These are phyloP conservation scores for Drosophila hydei DNA, from an alignment of 1,140 invertebrate genomes.

Conservation along the genomic window DNA sequence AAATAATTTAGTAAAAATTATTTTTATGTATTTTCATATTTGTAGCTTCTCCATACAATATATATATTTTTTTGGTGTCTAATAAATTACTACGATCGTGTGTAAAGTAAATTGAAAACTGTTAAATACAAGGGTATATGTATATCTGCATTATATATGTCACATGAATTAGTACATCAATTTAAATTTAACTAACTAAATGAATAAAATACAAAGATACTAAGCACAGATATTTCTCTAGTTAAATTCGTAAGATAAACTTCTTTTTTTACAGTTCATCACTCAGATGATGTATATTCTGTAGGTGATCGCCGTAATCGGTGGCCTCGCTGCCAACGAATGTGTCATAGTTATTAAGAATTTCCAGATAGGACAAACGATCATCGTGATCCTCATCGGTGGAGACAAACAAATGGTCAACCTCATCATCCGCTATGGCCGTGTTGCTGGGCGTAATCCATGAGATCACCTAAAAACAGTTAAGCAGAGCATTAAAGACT, in stretches of 20 bases:
- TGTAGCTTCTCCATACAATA: slow-evolving; percentile 47
- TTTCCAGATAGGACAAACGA: slow-evolving; percentile 92
- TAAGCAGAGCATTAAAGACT: neutral
- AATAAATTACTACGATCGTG: slow-evolving; percentile 59
- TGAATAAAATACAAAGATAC: slow-evolving; percentile 55
- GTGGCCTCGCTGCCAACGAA: slow-evolving; percentile 98
- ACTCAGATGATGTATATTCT: slow-evolving; percentile 90
- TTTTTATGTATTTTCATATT: slow-evolving; percentile 51
- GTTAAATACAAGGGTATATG: slow-evolving; percentile 10
- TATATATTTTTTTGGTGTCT: slow-evolving; percentile 62
- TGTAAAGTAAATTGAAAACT: slow-evolving; percentile 9
- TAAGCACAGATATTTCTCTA: slow-evolving; percentile 51
- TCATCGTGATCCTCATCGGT: slow-evolving; percentile 95
- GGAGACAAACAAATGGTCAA: slow-evolving; percentile 94
- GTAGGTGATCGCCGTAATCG: slow-evolving; percentile 96
- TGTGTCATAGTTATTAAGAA: slow-evolving; percentile 94
- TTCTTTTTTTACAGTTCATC: slow-evolving; percentile 90
- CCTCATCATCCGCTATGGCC: slow-evolving; percentile 95
- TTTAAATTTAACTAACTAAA: slow-evolving; percentile 57
- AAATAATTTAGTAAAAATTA: slow-evolving; percentile 68
- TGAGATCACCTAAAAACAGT: slow-evolving; percentile 85
- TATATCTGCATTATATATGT: neutral
- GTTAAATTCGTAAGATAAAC: slow-evolving; percentile 15
- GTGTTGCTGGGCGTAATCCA: slow-evolving; percentile 97
- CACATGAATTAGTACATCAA: slow-evolving; percentile 60